Conservation (phyloP, 2,797 vertebrate species). For the Serranus cabrilla region DNA sequence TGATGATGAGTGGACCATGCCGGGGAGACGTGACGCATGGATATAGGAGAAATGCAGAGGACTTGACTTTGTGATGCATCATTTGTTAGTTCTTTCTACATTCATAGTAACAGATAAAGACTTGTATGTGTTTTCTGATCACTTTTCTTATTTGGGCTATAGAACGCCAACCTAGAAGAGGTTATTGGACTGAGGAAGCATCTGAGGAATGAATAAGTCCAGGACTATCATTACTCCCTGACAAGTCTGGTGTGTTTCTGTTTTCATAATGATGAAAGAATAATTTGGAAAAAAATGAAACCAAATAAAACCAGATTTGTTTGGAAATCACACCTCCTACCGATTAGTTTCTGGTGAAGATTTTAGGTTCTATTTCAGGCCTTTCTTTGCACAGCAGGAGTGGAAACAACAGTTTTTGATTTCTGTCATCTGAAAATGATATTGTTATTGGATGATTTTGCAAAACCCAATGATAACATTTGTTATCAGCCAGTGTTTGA, state of each 20-base stretch:
- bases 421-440: not conserved
- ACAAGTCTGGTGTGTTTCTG: not conserved
- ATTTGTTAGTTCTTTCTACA: conserved; percentile 11
- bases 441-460: not conserved
- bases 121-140: not conserved
- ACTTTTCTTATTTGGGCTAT: not conserved
- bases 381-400: not conserved
- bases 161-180: not conserved
- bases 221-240: not conserved
- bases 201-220: not conserved
- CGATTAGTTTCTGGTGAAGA: not conserved
- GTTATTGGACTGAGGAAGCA: conserved; percentile 11
- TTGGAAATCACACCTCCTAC: not conserved
- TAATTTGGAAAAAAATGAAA: not conserved
- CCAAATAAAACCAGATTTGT: not conserved
- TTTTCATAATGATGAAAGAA: not conserved
- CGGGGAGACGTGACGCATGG: conserved; percentile 52
- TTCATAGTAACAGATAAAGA: conserved; percentile 8
- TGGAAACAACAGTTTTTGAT: not conserved
- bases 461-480: not conserved
- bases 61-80: conserved; percentile 31
- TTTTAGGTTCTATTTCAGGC: not conserved
- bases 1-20: conserved; percentile 67
- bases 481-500: not conserved
- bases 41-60: conserved; percentile 40